Evolutionary conservation across 2,113 vertebrate species (phyloP), one percentile per base, ranked within the genome.

Genomic region (Actenoides lindsayi): DNA sequence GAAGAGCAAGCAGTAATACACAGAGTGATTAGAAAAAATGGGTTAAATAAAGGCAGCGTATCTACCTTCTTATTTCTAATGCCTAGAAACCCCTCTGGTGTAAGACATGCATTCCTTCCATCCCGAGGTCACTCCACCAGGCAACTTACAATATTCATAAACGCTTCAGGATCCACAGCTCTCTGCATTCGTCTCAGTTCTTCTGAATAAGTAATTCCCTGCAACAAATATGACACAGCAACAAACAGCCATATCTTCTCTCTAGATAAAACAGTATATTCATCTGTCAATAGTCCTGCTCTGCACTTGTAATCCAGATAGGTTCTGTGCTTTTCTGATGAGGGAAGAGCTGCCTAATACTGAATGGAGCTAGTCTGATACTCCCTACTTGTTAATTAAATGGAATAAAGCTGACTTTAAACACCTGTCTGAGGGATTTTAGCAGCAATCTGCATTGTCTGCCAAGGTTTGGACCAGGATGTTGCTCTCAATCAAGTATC

Each of bases 231-330:
- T 1, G 5, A 57, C 46, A 92, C 70, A 74, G 71, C 88, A 65
- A 77, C 54, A 80, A 88, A 28, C 23, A 88, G 63, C 88, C 85
- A 54, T 82, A 93, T 93, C 92, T 97, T 96, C 90, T 89, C 62
- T 44, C 92, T 97, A 77, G 46, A 79, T 87, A 79, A 84, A 82
- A 23, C 23, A 82, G 8, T 16, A 16, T 28, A 46, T 67, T 53
- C 1, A 24, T 50, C 39, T 64, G 25, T 85, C 14, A 76, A 35
- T 33, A 68, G 35, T 42, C 28, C 33, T 78, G 25, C 35, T 76
- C 85, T 60, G 51, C 39, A 16, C 12, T 60, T 64, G 20, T 30
- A 54, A 68, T 37, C 35, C 48, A 79, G 75, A 33, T 6, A 56
- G 9, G 16, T 76, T 83, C 67, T 54, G 16, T 46, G 12, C 19